These are phyloP conservation scores for Chloroclystis v-ata DNA, from an alignment of 2,888 invertebrate genomes.

Conservation along the genomic window DNA sequence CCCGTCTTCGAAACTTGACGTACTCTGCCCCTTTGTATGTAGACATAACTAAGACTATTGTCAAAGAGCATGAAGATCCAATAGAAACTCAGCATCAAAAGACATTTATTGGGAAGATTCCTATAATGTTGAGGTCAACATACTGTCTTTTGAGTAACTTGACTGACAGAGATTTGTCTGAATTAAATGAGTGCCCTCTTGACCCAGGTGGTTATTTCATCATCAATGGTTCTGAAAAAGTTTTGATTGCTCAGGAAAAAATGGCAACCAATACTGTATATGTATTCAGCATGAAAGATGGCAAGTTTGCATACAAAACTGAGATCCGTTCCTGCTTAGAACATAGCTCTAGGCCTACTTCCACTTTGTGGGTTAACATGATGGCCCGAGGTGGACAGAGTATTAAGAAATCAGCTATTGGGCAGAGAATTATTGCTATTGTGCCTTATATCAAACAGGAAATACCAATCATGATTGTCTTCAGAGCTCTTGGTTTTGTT, in stretches of 20 bases:
- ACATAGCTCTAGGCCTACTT: conserved; percentile 93
- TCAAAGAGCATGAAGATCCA: conserved; percentile 93
- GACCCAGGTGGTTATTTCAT: conserved; percentile 99
- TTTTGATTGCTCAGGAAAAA: conserved; percentile 99
- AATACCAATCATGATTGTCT: conserved; percentile 99
- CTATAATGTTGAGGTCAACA: conserved; percentile 98
- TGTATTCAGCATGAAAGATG: conserved; percentile 99
- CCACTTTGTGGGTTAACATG: conserved; percentile 99
- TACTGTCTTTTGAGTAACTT: conserved; percentile 96
- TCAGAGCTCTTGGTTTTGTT: conserved; percentile 98
- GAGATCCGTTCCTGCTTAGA: conserved; percentile 92
- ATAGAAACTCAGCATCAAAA: conserved; percentile 89
- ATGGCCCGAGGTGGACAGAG: conserved; percentile 99
- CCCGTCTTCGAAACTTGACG: conserved; percentile 95
- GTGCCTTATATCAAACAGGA: conserved; percentile 99
- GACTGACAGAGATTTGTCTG: conserved; percentile 98
- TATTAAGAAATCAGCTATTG: conserved; percentile 99
- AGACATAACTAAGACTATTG: conserved; percentile 97
- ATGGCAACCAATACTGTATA: conserved; percentile 99
- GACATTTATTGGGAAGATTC: conserved; percentile 92
- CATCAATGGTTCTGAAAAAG: conserved; percentile 99
- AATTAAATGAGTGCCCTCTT: conserved; percentile 98
- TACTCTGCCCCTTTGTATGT: conserved; percentile 99
- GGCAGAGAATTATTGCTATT: conserved; percentile 98
- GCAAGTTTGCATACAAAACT: conserved; percentile 98